Evolutionary conservation across 2,113 vertebrate species (phyloP).

Genomic region (Trochalopteron elliotii): DNA sequence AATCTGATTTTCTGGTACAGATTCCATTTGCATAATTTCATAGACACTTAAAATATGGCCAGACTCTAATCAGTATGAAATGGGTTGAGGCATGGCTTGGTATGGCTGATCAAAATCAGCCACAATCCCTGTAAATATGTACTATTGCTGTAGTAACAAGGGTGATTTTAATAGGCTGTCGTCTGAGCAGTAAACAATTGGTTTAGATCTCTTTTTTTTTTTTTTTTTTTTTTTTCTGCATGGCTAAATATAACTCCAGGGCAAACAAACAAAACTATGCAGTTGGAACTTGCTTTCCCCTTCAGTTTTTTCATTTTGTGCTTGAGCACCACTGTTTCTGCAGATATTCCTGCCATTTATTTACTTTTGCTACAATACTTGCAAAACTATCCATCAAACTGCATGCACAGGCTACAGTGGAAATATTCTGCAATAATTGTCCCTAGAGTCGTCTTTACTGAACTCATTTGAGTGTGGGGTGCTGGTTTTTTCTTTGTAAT

Average conservation of each 20-base stretch:
- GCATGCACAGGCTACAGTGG: background rate
- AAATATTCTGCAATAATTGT: background rate
- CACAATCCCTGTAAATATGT: constrained; percentile 33
- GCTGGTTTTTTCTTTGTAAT: background rate
- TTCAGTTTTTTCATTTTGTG: background rate
- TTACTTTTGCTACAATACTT: background rate
- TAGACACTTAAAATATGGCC: constrained; percentile 64
- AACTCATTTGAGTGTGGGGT: background rate
- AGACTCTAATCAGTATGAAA: constrained; percentile 59
- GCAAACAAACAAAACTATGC: background rate
- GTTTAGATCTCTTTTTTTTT: background rate
- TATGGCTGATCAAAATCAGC: constrained; percentile 27
- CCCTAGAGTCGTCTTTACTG: background rate
- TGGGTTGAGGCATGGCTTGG: constrained; percentile 29
- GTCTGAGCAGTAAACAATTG: constrained; percentile 25
- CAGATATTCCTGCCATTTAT: background rate
- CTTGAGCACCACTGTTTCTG: background rate
- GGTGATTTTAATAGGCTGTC: constrained; percentile 23
- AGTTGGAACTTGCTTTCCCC: background rate
- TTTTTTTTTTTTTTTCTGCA: background rate
- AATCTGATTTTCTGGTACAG: constrained; percentile 68
- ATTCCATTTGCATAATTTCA: constrained; percentile 69
- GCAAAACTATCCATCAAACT: background rate
- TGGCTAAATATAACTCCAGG: constrained; percentile 3
- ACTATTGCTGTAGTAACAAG: constrained; percentile 3